These are phyloP conservation scores for Palaemon carinicauda DNA, from an alignment of 1,140 invertebrate species.

Conservation along the genomic window DNA sequence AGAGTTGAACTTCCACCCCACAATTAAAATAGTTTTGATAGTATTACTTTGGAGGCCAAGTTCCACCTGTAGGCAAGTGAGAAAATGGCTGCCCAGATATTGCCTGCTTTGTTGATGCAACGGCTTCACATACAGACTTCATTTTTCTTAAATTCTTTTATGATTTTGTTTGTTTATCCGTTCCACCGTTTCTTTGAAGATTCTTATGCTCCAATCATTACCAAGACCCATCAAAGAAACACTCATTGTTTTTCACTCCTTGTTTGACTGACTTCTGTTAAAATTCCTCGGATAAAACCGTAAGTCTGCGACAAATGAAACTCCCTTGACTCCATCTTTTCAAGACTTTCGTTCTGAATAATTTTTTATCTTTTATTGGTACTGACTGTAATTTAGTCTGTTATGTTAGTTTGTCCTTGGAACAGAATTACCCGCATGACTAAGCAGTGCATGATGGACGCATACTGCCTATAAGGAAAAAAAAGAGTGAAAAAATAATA, in stretches of 20 bases:
- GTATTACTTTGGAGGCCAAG: not conserved
- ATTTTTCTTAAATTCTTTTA: not conserved
- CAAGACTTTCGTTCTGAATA: not conserved
- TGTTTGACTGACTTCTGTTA: no score
- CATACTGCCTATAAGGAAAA: no score
- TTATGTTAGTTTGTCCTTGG: not conserved
- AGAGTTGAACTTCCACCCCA: no score
- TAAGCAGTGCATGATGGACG: not conserved
- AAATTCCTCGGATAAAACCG: no score
- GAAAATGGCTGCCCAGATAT: not conserved
- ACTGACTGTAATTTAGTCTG: not conserved
- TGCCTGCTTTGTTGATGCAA: not conserved
- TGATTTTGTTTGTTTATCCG: not conserved
- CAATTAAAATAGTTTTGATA: not conserved
- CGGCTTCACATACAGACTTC: not conserved
- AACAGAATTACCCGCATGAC: not conserved
- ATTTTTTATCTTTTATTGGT: not conserved
- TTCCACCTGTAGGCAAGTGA: slow-evolving; percentile 23
- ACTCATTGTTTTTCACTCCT: not conserved
- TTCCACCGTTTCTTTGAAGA: no score
- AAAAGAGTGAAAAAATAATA: no score
- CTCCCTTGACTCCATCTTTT: not conserved
- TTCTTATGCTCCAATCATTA: no score
- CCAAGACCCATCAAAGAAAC: not conserved
- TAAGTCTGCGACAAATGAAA: no score